These are phyloP conservation scores for Pseudochirops corinnae DNA, from an alignment of 2,797 vertebrate species.

Conservation along the genomic window DNA sequence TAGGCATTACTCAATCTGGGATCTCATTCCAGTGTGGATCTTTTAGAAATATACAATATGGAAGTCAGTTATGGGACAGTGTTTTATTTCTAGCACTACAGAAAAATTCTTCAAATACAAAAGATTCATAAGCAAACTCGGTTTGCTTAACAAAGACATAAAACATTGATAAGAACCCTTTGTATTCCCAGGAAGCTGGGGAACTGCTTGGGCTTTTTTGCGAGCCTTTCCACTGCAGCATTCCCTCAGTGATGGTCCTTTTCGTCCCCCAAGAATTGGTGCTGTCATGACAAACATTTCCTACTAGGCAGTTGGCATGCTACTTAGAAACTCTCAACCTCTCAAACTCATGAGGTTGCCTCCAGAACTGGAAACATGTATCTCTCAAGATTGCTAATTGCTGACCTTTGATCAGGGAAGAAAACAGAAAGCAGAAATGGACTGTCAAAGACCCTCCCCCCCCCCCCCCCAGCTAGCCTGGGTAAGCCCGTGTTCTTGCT, in stretches of 20 bases:
- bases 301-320: neutral
- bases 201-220: neutral
- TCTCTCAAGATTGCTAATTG: neutral
- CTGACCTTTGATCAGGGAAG: neutral
- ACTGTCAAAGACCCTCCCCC: neutral
- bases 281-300: neutral
- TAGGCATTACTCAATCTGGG: neutral
- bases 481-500: neutral
- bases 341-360: neutral
- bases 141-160: neutral
- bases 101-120: neutral
- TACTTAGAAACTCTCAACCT: neutral
- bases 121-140: neutral
- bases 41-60: neutral
- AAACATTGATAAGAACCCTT: neutral
- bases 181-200: neutral
- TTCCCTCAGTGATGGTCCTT: neutral
- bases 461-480: neutral
- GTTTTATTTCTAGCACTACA: neutral
- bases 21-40: neutral
- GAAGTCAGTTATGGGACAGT: neutral
- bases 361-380: neutral
- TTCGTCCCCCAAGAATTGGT: neutral
- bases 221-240: neutral
- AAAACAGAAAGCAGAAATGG: neutral